Evolutionary conservation across 2,797 vertebrate species (phyloP), one percentile per base, ranked within the genome.

Genomic region (Peromyscus attwateri): DNA sequence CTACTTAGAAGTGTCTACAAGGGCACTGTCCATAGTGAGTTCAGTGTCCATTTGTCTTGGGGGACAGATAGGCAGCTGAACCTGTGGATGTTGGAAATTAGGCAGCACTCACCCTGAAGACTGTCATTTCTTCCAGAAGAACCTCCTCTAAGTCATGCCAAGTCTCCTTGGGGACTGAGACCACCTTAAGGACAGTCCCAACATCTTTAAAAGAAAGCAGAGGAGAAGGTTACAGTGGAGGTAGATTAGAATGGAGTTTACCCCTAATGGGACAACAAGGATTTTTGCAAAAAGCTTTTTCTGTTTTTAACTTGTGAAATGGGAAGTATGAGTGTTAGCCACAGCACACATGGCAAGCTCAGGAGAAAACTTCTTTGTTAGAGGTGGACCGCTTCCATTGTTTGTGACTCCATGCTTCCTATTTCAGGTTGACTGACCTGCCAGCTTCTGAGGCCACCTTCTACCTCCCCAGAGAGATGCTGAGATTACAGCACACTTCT

Each of bases 91-190:
- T 95, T 98, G 98, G 97, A 98, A 98, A 97, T 98, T 97, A 97
- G 0, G 43, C 95, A 91, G 77, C 66, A 98, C 99, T 97, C 99
- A 99, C 99, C 98, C 99, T 99, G 98, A 99, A 99, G 87, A 99
- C 99, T 81, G 99, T 99, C 99, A 99, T 99, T 99, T 99, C 99
- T 98, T 99, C 99, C 97, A 99, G 97, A 80, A 99, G 98, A 94
- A 99, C 99, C 98, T 99, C 99, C 98, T 99, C 99, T 98, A 99
- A 98, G 96, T 99, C 99, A 91, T 99, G 99, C 99, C 99, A 99
- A 87, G 99, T 99, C 97, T 99, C 99, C 98, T 99, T 99, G 76
- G 99, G 99, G 98, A 99, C 99, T 79, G 99, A 99, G 96, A 99
- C 99, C 95, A 99, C 99, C 98, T 99, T 99, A 96, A 99, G 98